Evolutionary conservation across 2,113 vertebrate species (phyloP), one percentile per base, ranked within the genome.

Genomic region (Sinocyclocheilus anophthalmus): DNA sequence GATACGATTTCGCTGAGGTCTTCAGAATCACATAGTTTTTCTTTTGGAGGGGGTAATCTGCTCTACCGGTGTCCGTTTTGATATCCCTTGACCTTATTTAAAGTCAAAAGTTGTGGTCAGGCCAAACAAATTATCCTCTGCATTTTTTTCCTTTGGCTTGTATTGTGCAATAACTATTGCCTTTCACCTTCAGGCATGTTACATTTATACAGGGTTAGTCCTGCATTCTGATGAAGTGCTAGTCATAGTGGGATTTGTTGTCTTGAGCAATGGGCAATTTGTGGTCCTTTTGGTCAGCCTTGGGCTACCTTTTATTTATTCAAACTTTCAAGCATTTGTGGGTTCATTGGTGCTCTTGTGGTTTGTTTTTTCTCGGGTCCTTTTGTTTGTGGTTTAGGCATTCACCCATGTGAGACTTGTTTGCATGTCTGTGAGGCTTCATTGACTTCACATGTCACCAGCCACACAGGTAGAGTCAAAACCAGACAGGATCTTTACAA

Each of bases 401-500:
- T 63, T 84, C 69, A 42, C 86, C 50, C 55, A 73, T 22, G 30
- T 45, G n/a, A 22, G 78, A n/a, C 87, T 83, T 53, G 72, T 78
- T 85, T 72, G 87, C 84, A 79, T 78, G 63, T 88, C 84, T 78
- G 55, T 59, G 59, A 81, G 61, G 45, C 77, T 75, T 63, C 76
- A 63, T 6, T 59, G 83, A 39, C 20, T 86, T 78, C 2, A n/a
- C 12, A 4, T 83, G 63, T 83, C 65, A 63, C 76, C 80, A 61
- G 84, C 80, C 73, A 77, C 79, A 78, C 85, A 83, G 69, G 57
- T 48, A 37, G 9, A 63, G 26, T 81, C 59, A 82, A 83, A 70
- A 61, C 24, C 24, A 63, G 24, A 81, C 8, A 7, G 78, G 37
- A 65, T 81, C n/a, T 77, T 45, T 63, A 84, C 22, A 42, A 84